These are phyloP conservation scores for Drosophila repleta DNA, from an alignment of 1,140 invertebrate genomes.

Conservation along the genomic window DNA sequence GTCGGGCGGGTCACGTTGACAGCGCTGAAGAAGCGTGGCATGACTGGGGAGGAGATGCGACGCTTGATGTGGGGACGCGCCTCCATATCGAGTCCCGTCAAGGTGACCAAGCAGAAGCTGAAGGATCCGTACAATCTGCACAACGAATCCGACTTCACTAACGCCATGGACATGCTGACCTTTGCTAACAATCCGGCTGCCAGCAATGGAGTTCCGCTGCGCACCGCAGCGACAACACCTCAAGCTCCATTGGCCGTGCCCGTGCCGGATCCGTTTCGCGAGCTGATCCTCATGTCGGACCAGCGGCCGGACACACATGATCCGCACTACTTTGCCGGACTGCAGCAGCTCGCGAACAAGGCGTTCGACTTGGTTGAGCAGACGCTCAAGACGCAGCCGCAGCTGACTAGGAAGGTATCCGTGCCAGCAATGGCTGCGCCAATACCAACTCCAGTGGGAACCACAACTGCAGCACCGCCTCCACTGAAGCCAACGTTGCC, in stretches of 20 bases:
- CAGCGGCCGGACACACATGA: slow-evolving; percentile 80
- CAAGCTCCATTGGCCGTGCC: slow-evolving; percentile 2
- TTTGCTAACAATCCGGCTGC: slow-evolving; percentile 87
- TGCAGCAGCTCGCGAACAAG: slow-evolving; percentile 84
- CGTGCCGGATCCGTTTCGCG: slow-evolving; percentile 85
- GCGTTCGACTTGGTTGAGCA: slow-evolving; percentile 84
- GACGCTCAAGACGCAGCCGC: slow-evolving; percentile 74
- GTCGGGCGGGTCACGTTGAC: slow-evolving; percentile 94
- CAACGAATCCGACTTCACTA: slow-evolving; percentile 85
- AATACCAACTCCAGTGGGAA: not conserved
- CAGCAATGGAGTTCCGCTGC: slow-evolving; percentile 57
- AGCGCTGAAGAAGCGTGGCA: slow-evolving; percentile 91
- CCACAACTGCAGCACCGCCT: slow-evolving; percentile 5
- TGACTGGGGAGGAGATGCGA: slow-evolving; percentile 93
- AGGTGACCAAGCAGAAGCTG: slow-evolving; percentile 85
- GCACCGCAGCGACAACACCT: slow-evolving; percentile 11
- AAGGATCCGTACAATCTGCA: slow-evolving; percentile 80
- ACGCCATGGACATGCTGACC: slow-evolving; percentile 92
- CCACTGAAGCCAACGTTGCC: not conserved
- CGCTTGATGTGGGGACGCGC: slow-evolving; percentile 94
- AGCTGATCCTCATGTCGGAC: slow-evolving; percentile 85
- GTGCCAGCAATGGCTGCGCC: slow-evolving; percentile 1
- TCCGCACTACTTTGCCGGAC: slow-evolving; percentile 83
- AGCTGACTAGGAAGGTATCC: slow-evolving; percentile 27
- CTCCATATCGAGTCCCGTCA: slow-evolving; percentile 93